Evolutionary conservation across 2,888 invertebrate species (phyloP).

Genomic region (Anoncus sp.): DNA sequence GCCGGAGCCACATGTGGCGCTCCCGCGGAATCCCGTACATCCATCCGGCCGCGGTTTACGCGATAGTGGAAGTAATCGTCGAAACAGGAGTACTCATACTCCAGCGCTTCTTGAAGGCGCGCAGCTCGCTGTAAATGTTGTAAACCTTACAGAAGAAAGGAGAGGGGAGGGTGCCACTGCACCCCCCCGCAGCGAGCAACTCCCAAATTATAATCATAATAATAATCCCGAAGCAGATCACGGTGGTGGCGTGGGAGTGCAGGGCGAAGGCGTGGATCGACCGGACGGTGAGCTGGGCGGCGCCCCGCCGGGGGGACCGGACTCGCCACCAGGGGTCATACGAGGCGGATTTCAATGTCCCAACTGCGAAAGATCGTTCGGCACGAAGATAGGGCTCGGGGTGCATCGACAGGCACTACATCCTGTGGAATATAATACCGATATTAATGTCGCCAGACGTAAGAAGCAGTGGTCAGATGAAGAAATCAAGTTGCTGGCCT

Average conservation of each 20-base stretch:
- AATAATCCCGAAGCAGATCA: too few species aligned
- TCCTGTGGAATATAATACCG: background rate
- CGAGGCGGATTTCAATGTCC: background rate
- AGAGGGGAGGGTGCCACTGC: slow-evolving; percentile 19
- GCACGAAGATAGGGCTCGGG: background rate
- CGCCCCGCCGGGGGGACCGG: too few species aligned
- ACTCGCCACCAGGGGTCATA: too few species aligned
- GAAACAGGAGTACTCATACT: background rate
- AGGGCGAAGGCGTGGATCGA: too few species aligned
- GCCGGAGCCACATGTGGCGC: slow-evolving; percentile 37
- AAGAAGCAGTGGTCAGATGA: background rate
- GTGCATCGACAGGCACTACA: background rate
- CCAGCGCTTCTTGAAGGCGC: slow-evolving; percentile 15
- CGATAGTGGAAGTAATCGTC: slow-evolving; percentile 12
- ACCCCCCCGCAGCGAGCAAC: slow-evolving; percentile 24
- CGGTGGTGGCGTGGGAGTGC: too few species aligned
- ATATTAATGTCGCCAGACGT: background rate
- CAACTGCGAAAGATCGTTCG: background rate
- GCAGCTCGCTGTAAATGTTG: background rate
- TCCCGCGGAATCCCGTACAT: slow-evolving; percentile 2
- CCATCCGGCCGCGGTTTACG: slow-evolving; percentile 33
- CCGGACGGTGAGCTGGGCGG: too few species aligned
- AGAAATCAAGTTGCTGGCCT: slow-evolving; percentile 13
- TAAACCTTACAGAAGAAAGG: background rate
- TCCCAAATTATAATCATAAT: too few species aligned